These are phyloP conservation scores for Hypsopygia costalis DNA, from an alignment of 2,888 invertebrate genomes.

Conservation along the genomic window DNA sequence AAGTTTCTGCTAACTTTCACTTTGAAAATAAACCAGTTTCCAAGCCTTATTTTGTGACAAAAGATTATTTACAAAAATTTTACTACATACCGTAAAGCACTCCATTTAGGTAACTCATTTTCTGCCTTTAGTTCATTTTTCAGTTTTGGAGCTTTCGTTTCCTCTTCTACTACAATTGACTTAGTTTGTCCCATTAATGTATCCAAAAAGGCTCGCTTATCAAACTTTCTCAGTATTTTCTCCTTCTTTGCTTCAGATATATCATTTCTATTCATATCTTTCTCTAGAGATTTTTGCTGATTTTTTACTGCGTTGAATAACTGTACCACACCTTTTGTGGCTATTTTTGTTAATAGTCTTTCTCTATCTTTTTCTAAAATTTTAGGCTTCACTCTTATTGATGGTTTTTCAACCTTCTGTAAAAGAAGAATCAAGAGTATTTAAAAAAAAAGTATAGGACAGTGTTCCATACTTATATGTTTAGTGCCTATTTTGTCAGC, in stretches of 20 bases:
- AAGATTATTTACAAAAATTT: too few species aligned
- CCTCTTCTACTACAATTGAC: constrained; percentile 74
- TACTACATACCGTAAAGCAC: constrained; percentile 77
- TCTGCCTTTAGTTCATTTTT: constrained; percentile 65
- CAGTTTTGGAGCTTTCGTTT: constrained; percentile 35
- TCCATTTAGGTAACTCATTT: constrained; percentile 77
- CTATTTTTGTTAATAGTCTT: constrained; percentile 88
- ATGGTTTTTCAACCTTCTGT: constrained; percentile 82
- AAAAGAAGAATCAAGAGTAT: constrained; percentile 35
- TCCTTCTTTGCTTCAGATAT: constrained; percentile 89
- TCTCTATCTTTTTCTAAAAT: constrained; percentile 89
- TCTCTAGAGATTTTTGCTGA: constrained; percentile 89
- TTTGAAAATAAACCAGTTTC: too few species aligned
- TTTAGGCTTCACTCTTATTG: constrained; percentile 87
- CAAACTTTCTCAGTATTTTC: constrained; percentile 86
- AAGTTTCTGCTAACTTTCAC: too few species aligned
- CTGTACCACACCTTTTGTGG: constrained; percentile 95
- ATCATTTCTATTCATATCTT: constrained; percentile 85
- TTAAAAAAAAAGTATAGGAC: too few species aligned
- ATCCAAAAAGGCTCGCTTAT: constrained; percentile 88
- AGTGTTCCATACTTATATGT: too few species aligned
- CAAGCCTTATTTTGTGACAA: too few species aligned
- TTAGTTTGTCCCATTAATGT: constrained; percentile 87
- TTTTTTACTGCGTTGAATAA: constrained; percentile 94
- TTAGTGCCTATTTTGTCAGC: too few species aligned